Conservation (phyloP, 2,888 invertebrate species). For the Drosophila emarginata region DNA sequence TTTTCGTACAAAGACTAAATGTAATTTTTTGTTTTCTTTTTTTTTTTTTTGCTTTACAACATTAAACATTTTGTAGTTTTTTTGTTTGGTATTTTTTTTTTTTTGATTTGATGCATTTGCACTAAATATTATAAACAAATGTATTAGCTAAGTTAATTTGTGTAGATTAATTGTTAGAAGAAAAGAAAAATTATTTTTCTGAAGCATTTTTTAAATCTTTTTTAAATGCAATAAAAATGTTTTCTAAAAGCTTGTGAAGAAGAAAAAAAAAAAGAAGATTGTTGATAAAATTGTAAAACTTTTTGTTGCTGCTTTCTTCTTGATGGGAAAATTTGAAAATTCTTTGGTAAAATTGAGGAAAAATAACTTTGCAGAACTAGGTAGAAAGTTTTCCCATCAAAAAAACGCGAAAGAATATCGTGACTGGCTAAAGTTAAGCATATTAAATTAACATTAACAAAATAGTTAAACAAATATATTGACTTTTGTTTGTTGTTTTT, state of each 20-base stretch:
- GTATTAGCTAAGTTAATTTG: conserved; percentile 70
- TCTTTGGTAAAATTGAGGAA: background rate
- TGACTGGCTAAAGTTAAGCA: conserved; percentile 11
- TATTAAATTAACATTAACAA: conserved; percentile 35
- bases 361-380: background rate
- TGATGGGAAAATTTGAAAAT: conserved; percentile 30
- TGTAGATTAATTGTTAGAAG: conserved; percentile 53
- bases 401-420: background rate
- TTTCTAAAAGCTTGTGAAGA: conserved; percentile 35
- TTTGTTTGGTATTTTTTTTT: conserved; percentile 40
- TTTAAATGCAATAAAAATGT: conserved; percentile 60
- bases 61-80: conserved; percentile 57
- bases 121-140: conserved; percentile 39
- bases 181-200: conserved; percentile 23
- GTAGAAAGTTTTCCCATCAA: background rate
- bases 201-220: conserved; percentile 45
- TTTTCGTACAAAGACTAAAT: conserved; percentile 62
- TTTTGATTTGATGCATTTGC: conserved; percentile 50
- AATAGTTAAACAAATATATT: conserved; percentile 35
- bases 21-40: conserved; percentile 28
- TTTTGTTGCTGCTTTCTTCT: conserved; percentile 46
- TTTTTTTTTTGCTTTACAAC: conserved; percentile 55
- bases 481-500: conserved; percentile 20
- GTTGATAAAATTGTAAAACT: conserved; percentile 10
- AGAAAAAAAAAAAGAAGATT: conserved; percentile 26